Conservation (phyloP, 2,797 vertebrate species). For the Nannoperca australis region DNA sequence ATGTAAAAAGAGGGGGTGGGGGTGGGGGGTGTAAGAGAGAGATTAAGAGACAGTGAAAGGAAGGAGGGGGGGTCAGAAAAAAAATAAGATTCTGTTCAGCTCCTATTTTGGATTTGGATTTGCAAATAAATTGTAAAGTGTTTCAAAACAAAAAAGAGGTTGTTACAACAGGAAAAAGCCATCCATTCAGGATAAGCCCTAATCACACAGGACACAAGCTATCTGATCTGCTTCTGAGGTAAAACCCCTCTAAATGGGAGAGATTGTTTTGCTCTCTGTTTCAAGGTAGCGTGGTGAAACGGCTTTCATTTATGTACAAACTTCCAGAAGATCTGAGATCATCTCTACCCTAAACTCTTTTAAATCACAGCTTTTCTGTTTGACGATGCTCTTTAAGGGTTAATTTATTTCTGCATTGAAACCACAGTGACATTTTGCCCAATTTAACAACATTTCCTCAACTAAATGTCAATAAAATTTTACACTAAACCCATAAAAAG, state of each 20-base stretch:
- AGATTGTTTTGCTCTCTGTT: not conserved
- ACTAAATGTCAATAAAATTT: not conserved
- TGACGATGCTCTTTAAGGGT: not conserved
- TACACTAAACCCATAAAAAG: not conserved
- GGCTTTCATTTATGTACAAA: not conserved
- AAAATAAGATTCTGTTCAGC: not conserved
- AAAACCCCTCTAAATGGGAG: not conserved
- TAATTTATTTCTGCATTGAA: not conserved
- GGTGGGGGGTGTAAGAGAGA: not conserved
- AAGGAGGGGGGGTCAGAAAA: not conserved
- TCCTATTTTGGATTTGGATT: not conserved
- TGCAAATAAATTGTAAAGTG: not conserved
- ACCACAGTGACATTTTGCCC: not conserved
- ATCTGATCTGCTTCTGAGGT: not conserved
- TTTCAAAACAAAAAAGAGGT: not conserved
- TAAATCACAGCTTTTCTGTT: not conserved
- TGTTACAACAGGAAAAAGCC: not conserved
- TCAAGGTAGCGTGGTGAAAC: not conserved
- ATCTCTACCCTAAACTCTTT: not conserved
- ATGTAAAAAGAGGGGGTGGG: slow-evolving; percentile 6
- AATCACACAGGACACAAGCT: not conserved
- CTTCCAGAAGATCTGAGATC: not conserved
- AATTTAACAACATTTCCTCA: not conserved
- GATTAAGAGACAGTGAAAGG: not conserved
- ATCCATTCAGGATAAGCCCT: not conserved